Conservation (phyloP, 2,113 vertebrate genomes). For the Mugil cephalus region DNA sequence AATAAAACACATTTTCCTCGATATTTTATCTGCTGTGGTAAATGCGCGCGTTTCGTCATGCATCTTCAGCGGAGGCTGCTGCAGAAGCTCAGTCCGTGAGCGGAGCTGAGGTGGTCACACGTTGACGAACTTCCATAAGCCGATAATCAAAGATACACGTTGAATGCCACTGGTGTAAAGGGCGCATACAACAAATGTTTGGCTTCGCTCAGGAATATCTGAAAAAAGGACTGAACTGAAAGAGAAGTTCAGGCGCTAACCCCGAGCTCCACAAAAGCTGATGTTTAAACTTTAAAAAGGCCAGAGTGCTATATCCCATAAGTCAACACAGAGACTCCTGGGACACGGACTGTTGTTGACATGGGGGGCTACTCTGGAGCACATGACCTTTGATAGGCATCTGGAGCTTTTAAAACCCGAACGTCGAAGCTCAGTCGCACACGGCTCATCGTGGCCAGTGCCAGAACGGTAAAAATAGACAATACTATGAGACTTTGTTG, state of each 20-base stretch:
- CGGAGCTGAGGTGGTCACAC: constrained; percentile 5
- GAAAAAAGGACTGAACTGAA: constrained; percentile 29
- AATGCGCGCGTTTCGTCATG: neutral
- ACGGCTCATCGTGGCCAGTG: constrained; percentile 31
- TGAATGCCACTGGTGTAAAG: neutral
- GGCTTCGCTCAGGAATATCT: constrained; percentile 17
- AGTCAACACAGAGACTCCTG: constrained; percentile 55
- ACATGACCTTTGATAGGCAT: constrained; percentile 75
- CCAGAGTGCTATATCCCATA: constrained; percentile 54
- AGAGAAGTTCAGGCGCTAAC: constrained; percentile 30
- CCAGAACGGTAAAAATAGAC: constrained; percentile 60
- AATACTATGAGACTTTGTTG: constrained; percentile 39
- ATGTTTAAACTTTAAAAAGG: constrained; percentile 63
- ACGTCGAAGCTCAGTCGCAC: constrained; percentile 40
- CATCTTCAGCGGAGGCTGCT: neutral
- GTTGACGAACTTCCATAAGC: constrained; percentile 10
- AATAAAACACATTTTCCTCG: constrained; percentile 4
- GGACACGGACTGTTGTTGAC: constrained; percentile 63
- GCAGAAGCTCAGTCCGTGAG: neutral
- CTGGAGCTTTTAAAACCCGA: constrained; percentile 67
- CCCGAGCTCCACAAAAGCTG: constrained; percentile 25
- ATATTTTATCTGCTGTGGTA: neutral
- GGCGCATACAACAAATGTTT: neutral
- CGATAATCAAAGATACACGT: constrained; percentile 5
- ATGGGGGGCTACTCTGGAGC: constrained; percentile 56